phyloP scores from a whole-genome alignment of 2,113 vertebrate species.

The Rhegmatorhina hoffmannsi region DNA sequence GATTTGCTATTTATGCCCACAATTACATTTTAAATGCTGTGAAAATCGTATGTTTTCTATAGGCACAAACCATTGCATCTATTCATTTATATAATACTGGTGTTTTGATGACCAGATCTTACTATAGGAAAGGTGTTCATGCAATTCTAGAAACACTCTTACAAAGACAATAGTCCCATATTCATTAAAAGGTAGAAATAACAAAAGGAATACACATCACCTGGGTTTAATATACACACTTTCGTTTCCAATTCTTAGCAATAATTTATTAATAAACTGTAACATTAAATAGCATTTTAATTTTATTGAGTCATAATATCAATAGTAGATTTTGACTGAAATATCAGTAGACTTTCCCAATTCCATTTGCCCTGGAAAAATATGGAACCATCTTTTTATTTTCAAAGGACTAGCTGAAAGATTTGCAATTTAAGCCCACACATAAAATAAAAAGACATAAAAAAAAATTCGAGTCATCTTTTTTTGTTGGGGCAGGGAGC shows the following conservation, averaged over 20 bases:
- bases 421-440: not conserved
- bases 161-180: not conserved
- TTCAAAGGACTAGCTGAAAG: not conserved
- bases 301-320: not conserved
- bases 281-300: not conserved
- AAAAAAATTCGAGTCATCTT: not conserved
- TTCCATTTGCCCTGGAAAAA: not conserved
- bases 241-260: not conserved
- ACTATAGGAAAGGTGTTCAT: not conserved
- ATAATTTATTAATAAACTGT: not conserved
- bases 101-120: not conserved
- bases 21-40: not conserved
- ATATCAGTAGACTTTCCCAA: not conserved
- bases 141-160: not conserved
- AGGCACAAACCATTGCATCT: not conserved
- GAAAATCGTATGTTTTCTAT: not conserved
- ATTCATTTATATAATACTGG: not conserved
- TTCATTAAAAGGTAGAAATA: not conserved
- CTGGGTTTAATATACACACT: not conserved
- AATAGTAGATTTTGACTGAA: not conserved
- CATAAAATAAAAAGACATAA: not conserved
- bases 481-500: not conserved
- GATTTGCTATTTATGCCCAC: not conserved
- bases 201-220: not conserved
- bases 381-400: not conserved